phyloP scores from a whole-genome alignment of 2,113 vertebrate species.

The Narcine bancroftii region DNA sequence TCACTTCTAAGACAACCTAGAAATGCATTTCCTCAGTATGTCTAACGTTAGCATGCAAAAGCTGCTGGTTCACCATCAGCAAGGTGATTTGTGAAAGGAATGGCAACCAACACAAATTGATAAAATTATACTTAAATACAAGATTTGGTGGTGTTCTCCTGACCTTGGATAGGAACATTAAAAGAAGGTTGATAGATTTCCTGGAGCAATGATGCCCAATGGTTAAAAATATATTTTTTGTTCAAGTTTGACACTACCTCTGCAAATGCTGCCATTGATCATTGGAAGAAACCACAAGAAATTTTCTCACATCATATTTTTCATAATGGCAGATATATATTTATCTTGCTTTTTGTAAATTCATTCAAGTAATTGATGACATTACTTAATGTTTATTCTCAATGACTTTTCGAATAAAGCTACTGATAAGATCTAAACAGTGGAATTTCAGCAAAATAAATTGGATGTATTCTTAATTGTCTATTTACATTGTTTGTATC shows the following conservation, averaged over 20 bases:
- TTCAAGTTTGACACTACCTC: background rate
- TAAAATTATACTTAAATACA: background rate
- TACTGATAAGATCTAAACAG: constrained; percentile 39
- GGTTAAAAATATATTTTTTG: background rate
- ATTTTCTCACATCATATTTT: constrained; percentile 40
- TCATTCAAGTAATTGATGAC: background rate
- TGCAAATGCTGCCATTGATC: background rate
- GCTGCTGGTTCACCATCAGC: too few relatives aligned
- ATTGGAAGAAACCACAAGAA: background rate
- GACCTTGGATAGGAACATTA: background rate
- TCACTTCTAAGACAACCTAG: too few relatives aligned
- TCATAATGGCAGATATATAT: background rate
- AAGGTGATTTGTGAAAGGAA: background rate
- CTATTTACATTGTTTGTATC: constrained; percentile 47
- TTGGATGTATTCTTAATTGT: constrained; percentile 45
- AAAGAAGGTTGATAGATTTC: background rate
- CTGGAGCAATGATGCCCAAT: background rate
- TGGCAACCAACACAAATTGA: background rate
- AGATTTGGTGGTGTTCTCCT: background rate
- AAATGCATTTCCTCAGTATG: too few relatives aligned
- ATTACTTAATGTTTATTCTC: background rate
- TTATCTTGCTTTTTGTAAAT: background rate
- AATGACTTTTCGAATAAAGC: background rate
- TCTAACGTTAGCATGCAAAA: too few relatives aligned
- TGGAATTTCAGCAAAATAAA: constrained; percentile 44